Evolutionary conservation across 2,888 invertebrate genomes (phyloP), one percentile per base, ranked within the genome.

Genomic region (Tortricodes alternella): DNA sequence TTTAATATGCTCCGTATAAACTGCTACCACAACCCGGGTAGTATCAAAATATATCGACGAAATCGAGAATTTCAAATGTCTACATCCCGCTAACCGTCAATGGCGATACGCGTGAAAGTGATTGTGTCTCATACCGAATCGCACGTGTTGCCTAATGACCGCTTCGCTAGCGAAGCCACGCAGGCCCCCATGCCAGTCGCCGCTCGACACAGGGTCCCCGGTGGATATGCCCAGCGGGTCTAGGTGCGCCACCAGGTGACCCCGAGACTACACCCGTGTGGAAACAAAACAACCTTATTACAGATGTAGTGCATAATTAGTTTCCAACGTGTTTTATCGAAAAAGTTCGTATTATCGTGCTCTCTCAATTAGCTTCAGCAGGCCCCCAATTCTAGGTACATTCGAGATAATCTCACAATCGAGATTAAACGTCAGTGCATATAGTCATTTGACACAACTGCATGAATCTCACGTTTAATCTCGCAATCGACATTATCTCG

Each of bases 171-270:
- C 90, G 81, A 90, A 90, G 73, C 88, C 90, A 60, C 89, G 83
- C 70, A 90, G 82, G 62, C 89, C 89, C 68, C 89, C 87, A 68
- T 87, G 88, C 87, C 89, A 87, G 73, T 89, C 86, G 73, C 83
- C 80, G 76, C 86, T 86, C 65, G 87, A 86, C 58, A 80, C 83
- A 71, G 92, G 92, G 83, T 94, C 94, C 71, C 94, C 93, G 85
- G 94, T 94, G 84, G 93, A 93, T 88, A 98, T 97, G 90, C 95
- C 96, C 89, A 98, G 93, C 62, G 98, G 98, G 91, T 98, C 98
- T 91, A 98, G 92, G 79, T 96, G 95, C 75, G 98, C 96, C 80
- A 96, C 95, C 89, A 97, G 94, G 92, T 98, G 98, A 80, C 98
- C 98, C 82, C 97, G 95, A 71, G 96, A 95, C 97, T 98, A 92